Conservation (phyloP, 2,888 invertebrate species). For the Ashinkailepas kermadecensis region DNA sequence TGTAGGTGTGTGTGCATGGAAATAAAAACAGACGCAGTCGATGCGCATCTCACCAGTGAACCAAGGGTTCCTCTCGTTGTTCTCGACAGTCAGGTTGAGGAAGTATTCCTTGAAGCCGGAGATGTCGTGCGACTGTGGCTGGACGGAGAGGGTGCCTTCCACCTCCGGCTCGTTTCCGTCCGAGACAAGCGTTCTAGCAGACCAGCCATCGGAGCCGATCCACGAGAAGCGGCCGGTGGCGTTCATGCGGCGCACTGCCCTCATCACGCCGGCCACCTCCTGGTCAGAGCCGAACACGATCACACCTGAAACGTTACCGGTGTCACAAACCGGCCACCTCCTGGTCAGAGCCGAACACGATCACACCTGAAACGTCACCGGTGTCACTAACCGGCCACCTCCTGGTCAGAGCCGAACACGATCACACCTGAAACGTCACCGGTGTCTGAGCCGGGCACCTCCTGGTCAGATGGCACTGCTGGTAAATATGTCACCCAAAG, state of each 20-base stretch:
- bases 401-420: slow-evolving; percentile 79
- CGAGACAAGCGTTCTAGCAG: slow-evolving; percentile 74
- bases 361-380: too few species aligned
- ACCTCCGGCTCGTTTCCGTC: slow-evolving; percentile 83
- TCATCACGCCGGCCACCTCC: slow-evolving; percentile 92
- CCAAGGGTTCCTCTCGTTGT: slow-evolving; percentile 89
- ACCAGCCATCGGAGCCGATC: slow-evolving; percentile 97
- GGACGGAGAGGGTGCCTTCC: slow-evolving; percentile 89
- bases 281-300: slow-evolving; percentile 95
- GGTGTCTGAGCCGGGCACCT: neutral
- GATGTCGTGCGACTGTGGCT: slow-evolving; percentile 86
- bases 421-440: slow-evolving; percentile 45
- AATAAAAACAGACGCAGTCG: too few species aligned
- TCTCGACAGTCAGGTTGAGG: slow-evolving; percentile 69
- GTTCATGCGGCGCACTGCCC: slow-evolving; percentile 76
- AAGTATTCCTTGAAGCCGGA: slow-evolving; percentile 82
- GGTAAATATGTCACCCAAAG: too few species aligned
- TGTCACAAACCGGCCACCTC: too few species aligned
- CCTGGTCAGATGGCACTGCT: neutral
- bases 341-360: too few species aligned
- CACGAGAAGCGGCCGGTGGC: slow-evolving; percentile 85
- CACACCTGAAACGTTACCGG: slow-evolving; percentile 56
- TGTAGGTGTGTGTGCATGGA: too few species aligned
- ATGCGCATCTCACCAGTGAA: slow-evolving; percentile 60
- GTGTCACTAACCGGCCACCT: too few species aligned